Evolutionary conservation across 2,797 vertebrate species (phyloP).

Genomic region (Crocodylus rhombifer): DNA sequence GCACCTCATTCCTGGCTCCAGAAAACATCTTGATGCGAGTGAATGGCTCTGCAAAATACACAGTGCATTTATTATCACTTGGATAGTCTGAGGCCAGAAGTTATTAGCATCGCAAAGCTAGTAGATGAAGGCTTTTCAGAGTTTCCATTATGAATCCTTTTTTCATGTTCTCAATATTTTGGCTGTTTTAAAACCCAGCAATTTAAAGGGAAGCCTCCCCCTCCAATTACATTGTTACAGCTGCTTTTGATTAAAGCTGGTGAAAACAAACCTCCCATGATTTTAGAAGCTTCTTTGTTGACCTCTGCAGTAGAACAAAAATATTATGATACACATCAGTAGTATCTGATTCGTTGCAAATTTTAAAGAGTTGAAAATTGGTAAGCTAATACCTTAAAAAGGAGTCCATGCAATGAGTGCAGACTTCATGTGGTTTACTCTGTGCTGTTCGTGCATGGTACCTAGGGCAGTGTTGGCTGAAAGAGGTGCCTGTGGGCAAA

Average conservation of each 20-base stretch:
- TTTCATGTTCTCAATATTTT: conserved; percentile 50
- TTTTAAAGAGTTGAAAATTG: conserved; percentile 16
- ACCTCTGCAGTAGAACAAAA: conserved; percentile 33
- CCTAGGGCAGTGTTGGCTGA: too few relatives aligned
- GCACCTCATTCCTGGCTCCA: fast-evolving
- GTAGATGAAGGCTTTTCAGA: conserved; percentile 33
- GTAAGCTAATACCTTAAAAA: background rate
- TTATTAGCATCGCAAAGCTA: background rate
- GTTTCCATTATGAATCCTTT: conserved; percentile 27
- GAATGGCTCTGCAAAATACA: background rate
- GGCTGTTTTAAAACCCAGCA: conserved; percentile 23
- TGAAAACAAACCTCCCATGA: conserved; percentile 39
- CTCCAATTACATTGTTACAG: conserved; percentile 41
- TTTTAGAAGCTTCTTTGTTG: conserved; percentile 47
- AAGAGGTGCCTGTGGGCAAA: fast-evolving
- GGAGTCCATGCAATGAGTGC: fast-evolving
- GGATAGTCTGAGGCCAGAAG: conserved; percentile 3
- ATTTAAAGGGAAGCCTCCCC: background rate
- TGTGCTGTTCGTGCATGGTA: fast-evolving
- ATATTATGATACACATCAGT: conserved; percentile 29
- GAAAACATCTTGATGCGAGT: background rate
- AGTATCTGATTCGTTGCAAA: background rate
- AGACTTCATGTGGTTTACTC: background rate
- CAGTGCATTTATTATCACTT: conserved; percentile 27
- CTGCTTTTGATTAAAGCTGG: conserved; percentile 49